Conservation (phyloP, 2,888 invertebrate genomes). For the Tetheella fluctuosa region DNA sequence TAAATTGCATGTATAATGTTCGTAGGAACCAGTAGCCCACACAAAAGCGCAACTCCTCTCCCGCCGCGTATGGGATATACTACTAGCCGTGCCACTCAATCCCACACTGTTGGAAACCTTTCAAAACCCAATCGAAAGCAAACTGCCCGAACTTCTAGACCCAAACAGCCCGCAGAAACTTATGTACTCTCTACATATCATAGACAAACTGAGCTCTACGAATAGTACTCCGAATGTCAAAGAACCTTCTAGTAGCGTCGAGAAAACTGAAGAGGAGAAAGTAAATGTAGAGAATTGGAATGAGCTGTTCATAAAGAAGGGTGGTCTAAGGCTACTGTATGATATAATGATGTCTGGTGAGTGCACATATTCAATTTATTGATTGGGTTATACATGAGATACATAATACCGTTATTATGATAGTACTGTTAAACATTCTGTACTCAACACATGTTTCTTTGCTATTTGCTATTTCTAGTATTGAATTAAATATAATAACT, state of each 20-base stretch:
- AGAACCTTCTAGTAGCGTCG: constrained; percentile 52
- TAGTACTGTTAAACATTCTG: no score
- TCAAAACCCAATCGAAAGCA: constrained; percentile 88
- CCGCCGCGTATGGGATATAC: constrained; percentile 96
- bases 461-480: no score
- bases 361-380: constrained; percentile 18
- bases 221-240: constrained; percentile 59
- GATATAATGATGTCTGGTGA: constrained; percentile 95
- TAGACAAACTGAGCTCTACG: constrained; percentile 80
- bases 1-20: background rate
- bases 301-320: constrained; percentile 92
- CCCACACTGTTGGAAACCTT: constrained; percentile 93
- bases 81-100: constrained; percentile 95
- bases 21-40: constrained; percentile 88
- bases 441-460: no score
- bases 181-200: constrained; percentile 97
- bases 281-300: constrained; percentile 85
- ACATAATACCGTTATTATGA: no score
- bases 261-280: constrained; percentile 69
- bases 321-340: constrained; percentile 94
- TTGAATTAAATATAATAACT: no score
- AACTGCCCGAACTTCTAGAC: constrained; percentile 90
- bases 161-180: constrained; percentile 96
- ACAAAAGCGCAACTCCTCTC: constrained; percentile 95
- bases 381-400: constrained; percentile 16